Evolutionary conservation across 2,797 vertebrate species (phyloP), one percentile per base, ranked within the genome.

Genomic region (Euthynnus affinis): DNA sequence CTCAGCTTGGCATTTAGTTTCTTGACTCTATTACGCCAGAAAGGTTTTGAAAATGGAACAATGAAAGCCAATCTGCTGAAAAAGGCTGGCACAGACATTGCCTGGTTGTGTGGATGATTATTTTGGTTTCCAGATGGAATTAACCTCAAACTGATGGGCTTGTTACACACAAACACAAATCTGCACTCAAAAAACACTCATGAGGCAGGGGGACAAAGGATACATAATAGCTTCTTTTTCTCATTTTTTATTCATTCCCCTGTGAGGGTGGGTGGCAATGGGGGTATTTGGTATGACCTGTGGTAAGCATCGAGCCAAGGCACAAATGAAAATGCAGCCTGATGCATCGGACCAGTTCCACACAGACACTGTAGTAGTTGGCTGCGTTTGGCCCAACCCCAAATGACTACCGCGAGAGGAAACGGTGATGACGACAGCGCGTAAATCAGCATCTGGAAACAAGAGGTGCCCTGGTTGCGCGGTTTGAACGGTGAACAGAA

Each of bases 391-490:
- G 80, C 73, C 72, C 89, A 88, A 17, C 86, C 86, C 83, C 77
- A 78, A 25, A 58, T 56, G 68, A 71, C 68, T 64, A 61, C 66
- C 40, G 76, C 66, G 83, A 85, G 52, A 87, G 84, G 68, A 87
- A 77, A 32, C 60, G 69, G 61, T 46, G 90, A 88, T 92, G 91
- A 94, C 93, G 90, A 75, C 77, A 92, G 86, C 86, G 87, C 89
- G 86, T 87, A 91, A 71, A 87, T 81, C 81, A 58, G 74, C 85
- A 78, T 77, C 86, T 91, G 88, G 86, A 81, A 18, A 77, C 74
- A 2, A 51, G 80, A 80, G 71, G 80, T 76, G 80, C 62, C 59
- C 83, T 5, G 74, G 77, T 70, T 78, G 73, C 82, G 80, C 82
- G 59, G 52, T 78, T 63, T 83, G 86, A 81, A 68, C 87, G 67